These are phyloP conservation scores for Drosophila lowei DNA, from an alignment of 1,140 invertebrate genomes.

Conservation along the genomic window DNA sequence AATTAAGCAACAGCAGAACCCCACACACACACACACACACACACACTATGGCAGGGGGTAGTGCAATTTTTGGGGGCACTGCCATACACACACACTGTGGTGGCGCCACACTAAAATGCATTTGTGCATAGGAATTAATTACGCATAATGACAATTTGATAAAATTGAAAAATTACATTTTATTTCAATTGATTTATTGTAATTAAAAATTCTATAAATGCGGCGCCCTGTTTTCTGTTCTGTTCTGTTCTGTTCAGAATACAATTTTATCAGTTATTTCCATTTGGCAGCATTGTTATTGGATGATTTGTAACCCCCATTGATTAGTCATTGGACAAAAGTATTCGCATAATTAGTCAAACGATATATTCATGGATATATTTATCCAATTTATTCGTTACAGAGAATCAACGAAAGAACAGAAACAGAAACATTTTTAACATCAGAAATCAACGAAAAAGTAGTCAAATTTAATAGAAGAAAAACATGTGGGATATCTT, in stretches of 20 bases:
- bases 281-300: slow-evolving; percentile 16
- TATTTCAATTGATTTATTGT: slow-evolving; percentile 80
- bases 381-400: neutral
- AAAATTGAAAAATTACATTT: slow-evolving; percentile 82
- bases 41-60: no score
- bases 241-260: slow-evolving; percentile 14
- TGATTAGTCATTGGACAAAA: slow-evolving; percentile 36
- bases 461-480: slow-evolving; percentile 32
- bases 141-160: slow-evolving; percentile 82
- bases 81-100: slow-evolving; percentile 16
- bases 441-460: neutral
- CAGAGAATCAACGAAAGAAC: neutral
- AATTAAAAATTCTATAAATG: slow-evolving; percentile 78
- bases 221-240: slow-evolving; percentile 12
- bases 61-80: slow-evolving; percentile 22
- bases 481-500: slow-evolving; percentile 58
- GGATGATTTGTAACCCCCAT: slow-evolving; percentile 25
- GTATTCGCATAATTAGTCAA: slow-evolving; percentile 44
- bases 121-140: slow-evolving; percentile 82
- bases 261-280: slow-evolving; percentile 39
- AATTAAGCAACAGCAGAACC: slow-evolving; percentile 63
- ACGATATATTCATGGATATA: neutral
- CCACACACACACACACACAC: no score
- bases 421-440: no score
- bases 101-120: slow-evolving; percentile 59